Conservation (phyloP, 2,888 invertebrate species). For the Steinernema hermaphroditum region DNA sequence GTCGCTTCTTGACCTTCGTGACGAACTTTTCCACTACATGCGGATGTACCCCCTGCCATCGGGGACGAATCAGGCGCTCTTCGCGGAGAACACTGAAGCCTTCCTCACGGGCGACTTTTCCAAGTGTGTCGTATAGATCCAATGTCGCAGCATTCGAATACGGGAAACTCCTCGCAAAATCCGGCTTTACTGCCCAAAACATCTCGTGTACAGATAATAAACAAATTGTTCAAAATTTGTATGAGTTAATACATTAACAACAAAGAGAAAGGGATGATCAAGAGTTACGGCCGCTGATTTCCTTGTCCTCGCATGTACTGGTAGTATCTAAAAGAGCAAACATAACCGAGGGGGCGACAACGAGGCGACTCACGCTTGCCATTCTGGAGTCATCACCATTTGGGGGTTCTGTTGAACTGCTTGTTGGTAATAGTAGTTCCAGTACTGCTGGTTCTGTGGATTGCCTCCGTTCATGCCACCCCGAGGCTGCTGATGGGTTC, state of each 20-base stretch:
- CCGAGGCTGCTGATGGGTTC: neutral
- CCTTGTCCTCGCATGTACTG: neutral
- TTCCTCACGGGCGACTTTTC: neutral
- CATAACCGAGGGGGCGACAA: neutral
- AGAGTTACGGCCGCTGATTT: neutral
- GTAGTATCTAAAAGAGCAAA: neutral
- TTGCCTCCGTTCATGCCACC: neutral
- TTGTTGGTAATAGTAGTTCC: neutral
- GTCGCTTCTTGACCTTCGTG: neutral
- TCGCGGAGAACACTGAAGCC: conserved; percentile 1
- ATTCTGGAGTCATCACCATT: neutral
- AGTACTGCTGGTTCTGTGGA: neutral
- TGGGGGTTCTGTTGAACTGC: neutral
- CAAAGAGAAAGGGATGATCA: too few species aligned
- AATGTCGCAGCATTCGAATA: neutral
- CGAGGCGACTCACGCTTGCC: neutral
- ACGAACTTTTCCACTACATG: conserved; percentile 16
- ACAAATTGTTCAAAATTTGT: neutral
- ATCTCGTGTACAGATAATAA: neutral
- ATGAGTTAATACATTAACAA: neutral
- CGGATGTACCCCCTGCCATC: neutral
- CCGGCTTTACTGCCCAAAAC: neutral
- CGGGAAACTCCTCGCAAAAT: neutral
- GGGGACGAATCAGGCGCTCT: neutral
- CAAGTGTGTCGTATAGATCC: neutral